Percentiles rank a stretch among this genome's conserved stretches.
phyloP scores from a whole-genome alignment of 2,113 vertebrate species.

The Ahaetulla prasina region DNA sequence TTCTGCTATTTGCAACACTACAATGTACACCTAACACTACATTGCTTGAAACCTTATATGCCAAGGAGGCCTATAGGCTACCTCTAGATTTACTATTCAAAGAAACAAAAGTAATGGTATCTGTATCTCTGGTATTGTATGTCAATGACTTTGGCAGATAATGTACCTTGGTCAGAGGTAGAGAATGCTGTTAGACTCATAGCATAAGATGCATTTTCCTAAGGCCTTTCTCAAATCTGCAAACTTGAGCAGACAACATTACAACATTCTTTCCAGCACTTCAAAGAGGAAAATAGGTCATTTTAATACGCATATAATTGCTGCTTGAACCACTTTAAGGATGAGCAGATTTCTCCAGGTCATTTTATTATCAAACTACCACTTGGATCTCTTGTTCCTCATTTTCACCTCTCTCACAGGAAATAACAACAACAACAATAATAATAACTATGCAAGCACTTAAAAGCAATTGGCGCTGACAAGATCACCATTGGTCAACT shows the following conservation, averaged over 20 bases:
- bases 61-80: not conserved
- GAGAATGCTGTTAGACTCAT: not conserved
- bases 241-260: not conserved
- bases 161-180: not conserved
- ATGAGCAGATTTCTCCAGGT: not conserved
- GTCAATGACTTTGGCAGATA: not conserved
- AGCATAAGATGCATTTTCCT: not conserved
- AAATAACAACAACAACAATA: not conserved
- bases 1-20: not conserved
- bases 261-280: too few relatives aligned
- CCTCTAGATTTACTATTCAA: not conserved
- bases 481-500: too few relatives aligned
- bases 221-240: not conserved
- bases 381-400: not conserved
- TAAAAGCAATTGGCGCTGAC: too few relatives aligned
- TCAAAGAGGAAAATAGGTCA: not conserved
- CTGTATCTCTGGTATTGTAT: not conserved
- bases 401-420: not conserved
- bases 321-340: not conserved
- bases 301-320: not conserved
- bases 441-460: too few relatives aligned
- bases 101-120: not conserved
- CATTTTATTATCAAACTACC: not conserved
- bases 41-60: not conserved
- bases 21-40: too few relatives aligned